Evolutionary conservation across 2,113 vertebrate genomes (phyloP), one percentile per base, ranked within the genome.

Genomic region (Panthera leo): DNA sequence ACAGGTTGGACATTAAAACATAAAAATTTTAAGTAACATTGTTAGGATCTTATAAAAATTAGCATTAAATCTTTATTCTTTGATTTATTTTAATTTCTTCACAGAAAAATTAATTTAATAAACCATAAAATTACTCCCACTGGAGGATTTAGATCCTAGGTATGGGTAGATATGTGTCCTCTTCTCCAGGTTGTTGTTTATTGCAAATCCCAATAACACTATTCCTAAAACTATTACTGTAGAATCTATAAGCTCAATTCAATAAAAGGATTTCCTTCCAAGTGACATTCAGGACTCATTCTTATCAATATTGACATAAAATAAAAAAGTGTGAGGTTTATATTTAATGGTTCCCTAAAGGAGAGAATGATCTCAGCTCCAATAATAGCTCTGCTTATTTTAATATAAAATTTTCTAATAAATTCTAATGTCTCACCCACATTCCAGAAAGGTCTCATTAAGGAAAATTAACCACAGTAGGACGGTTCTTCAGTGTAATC

Each of bases 341-440:
- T 67, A 91, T 85, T 61, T 75, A 94, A 88, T 75, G 36, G 16
- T 0, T 89, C 21, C 3, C 48, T 94, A 63, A 73, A 93, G 12
- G 6, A 2, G 10, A 80, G 79, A 39, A 31, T 86, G 8, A n/a
- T 80, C 10, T 85, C 2, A 70, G 5, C 36, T 88, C 10, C 31
- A 84, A 31, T 73, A 58, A 76, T 80, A 91, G 7, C 7, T 31
- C 51, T 86, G 14, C 8, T 15, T 85, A 85, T 36, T 89, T 96
- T 92, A 88, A 82, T 82, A 76, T 76, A 95, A 65, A 89, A 63
- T 39, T 45, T 83, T 25, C 34, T 87, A 90, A n/a, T 93, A 84
- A 48, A 84, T 87, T 78, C 23, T 36, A 87, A 45, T 73, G 31
- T 75, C 89, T 70, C 15, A 34, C 82, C 21, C 48, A 89, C 55